Percentiles rank a stretch among this genome's conserved stretches.
phyloP scores from a whole-genome alignment of 1,140 invertebrate genomes.

The Conus betulinus region DNA sequence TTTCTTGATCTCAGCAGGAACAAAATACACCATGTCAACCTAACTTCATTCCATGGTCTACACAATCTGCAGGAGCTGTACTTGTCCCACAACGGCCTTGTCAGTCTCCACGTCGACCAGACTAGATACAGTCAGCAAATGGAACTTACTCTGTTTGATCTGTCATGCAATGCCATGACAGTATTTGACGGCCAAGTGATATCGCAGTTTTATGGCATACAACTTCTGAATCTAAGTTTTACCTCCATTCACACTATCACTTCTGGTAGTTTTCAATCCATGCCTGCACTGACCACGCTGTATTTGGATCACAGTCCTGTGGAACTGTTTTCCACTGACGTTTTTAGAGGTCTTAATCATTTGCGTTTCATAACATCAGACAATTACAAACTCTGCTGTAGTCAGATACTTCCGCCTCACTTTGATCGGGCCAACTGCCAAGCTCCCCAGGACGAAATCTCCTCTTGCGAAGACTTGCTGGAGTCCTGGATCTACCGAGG shows the following conservation, averaged over 20 bases:
- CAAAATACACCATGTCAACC: neutral
- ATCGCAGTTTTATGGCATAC: neutral
- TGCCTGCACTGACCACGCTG: neutral
- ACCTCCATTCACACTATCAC: neutral
- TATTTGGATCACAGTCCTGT: neutral
- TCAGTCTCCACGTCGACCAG: neutral
- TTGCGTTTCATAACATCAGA: neutral
- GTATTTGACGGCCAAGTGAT: slow-evolving; percentile 12
- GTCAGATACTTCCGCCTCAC: neutral
- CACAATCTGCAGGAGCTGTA: slow-evolving; percentile 17
- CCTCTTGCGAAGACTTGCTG: neutral
- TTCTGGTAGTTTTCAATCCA: neutral
- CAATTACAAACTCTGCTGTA: neutral
- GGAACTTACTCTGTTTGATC: neutral
- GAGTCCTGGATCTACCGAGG: slow-evolving; percentile 27
- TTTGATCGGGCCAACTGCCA: neutral
- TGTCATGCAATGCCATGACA: neutral
- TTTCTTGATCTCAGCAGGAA: slow-evolving; percentile 31
- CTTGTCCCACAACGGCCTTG: neutral
- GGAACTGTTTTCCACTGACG: neutral
- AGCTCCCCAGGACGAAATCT: no score
- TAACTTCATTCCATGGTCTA: slow-evolving; percentile 12
- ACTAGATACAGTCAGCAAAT: neutral
- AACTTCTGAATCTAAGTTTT: neutral
- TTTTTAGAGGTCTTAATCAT: neutral